Conservation (phyloP, 1,140 invertebrate genomes). For the Euura saliciscinereae region DNA sequence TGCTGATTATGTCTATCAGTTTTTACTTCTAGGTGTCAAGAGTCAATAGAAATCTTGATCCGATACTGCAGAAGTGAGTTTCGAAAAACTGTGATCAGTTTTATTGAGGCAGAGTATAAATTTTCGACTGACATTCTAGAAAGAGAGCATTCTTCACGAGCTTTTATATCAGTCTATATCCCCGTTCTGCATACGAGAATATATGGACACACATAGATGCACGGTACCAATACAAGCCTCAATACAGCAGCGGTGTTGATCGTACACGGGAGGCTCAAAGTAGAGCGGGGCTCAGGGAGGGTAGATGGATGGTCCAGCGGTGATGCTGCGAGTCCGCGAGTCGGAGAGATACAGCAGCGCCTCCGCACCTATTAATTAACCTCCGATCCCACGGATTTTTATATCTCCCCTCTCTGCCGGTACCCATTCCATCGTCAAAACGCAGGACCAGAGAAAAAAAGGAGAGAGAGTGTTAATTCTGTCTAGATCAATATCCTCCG, state of each 20-base stretch:
- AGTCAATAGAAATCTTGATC: too few species aligned
- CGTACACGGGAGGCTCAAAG: not conserved
- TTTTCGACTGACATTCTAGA: not conserved
- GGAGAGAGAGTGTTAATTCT: slow-evolving; percentile 7
- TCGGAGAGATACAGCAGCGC: slow-evolving; percentile 6
- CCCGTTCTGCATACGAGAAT: not conserved
- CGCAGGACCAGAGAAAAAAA: not conserved
- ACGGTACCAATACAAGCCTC: not conserved
- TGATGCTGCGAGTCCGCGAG: slow-evolving; percentile 3
- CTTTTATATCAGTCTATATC: not conserved
- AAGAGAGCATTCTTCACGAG: not conserved
- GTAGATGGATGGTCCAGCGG: slow-evolving; percentile 2
- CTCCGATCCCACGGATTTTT: slow-evolving; percentile 2
- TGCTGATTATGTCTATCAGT: too few species aligned
- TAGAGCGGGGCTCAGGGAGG: not conserved
- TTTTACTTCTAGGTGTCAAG: too few species aligned
- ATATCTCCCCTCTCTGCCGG: not conserved
- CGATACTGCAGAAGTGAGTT: too few species aligned
- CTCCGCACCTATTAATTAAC: slow-evolving; percentile 7
- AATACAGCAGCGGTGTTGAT: not conserved
- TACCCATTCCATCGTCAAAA: not conserved
- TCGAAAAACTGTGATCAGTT: not conserved
- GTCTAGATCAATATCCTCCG: not conserved
- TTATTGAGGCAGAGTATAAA: not conserved
- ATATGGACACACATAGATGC: not conserved